Evolutionary conservation across 2,888 invertebrate genomes (phyloP).

Genomic region (Pollenia labialis): DNA sequence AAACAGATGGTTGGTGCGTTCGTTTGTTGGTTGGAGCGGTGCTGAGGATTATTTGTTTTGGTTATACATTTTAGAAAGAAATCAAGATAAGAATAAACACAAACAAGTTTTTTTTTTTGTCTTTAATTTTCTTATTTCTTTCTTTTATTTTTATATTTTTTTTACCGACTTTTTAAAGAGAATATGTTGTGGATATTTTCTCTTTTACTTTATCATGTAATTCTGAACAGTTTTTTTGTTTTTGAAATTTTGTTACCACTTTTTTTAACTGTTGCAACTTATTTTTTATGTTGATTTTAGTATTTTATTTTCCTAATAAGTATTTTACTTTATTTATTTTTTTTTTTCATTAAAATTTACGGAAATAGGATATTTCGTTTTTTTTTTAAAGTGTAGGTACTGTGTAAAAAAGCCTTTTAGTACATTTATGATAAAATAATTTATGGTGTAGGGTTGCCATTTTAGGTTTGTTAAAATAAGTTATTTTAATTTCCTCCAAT

Average conservation of each 20-base stretch:
- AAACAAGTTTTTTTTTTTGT: constrained; percentile 42
- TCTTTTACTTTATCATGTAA: neutral
- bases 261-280: neutral
- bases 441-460: constrained; percentile 8
- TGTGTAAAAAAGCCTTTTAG: neutral
- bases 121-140: constrained; percentile 5
- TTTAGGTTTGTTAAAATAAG: neutral
- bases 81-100: constrained; percentile 61
- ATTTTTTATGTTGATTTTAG: neutral
- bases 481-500: too few relatives aligned
- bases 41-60: constrained; percentile 40
- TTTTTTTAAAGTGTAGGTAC: neutral
- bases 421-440: neutral
- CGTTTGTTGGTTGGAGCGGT: constrained; percentile 14
- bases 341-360: constrained; percentile 17
- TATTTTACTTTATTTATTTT: neutral
- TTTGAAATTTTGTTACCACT: constrained; percentile 1
- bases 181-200: constrained; percentile 6
- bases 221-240: neutral
- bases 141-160: constrained; percentile 5
- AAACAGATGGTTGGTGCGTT: constrained; percentile 63
- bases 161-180: neutral
- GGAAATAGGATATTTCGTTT: neutral
- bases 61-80: constrained; percentile 24
- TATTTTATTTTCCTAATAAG: constrained; percentile 6